Conservation (phyloP, 2,888 invertebrate species). For the Xestia rhomboidea region DNA sequence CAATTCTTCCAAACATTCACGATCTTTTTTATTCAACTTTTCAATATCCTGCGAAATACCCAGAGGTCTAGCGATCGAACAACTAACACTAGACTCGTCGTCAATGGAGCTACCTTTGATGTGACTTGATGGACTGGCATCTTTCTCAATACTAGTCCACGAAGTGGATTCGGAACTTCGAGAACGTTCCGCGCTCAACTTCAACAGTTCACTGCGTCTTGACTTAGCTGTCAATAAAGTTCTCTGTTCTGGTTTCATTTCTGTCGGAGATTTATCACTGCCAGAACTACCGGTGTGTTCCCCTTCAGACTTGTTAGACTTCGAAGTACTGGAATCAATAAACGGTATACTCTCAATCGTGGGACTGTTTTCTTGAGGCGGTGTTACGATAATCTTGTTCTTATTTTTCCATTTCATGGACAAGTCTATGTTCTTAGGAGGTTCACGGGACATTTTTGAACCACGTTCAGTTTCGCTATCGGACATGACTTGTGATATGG, state of each 20-base stretch:
- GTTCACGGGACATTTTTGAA: conserved; percentile 72
- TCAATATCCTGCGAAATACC: conserved; percentile 94
- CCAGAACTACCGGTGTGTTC: conserved; percentile 87
- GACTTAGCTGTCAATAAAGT: conserved; percentile 87
- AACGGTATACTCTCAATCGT: conserved; percentile 89
- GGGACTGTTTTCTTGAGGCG: conserved; percentile 91
- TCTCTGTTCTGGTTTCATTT: conserved; percentile 81
- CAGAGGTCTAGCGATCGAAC: conserved; percentile 94
- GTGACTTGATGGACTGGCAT: conserved; percentile 91
- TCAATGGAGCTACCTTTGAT: conserved; percentile 93
- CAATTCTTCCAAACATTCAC: conserved; percentile 91
- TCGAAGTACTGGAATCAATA: conserved; percentile 85
- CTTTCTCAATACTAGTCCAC: conserved; percentile 95
- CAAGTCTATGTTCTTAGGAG: conserved; percentile 80
- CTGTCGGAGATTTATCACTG: conserved; percentile 87
- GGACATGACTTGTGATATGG: conserved; percentile 82
- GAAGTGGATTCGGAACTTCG: conserved; percentile 95
- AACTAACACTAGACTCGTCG: conserved; percentile 94
- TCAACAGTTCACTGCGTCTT: conserved; percentile 90
- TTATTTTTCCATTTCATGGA: conserved; percentile 88
- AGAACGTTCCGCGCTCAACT: conserved; percentile 94
- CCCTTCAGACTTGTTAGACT: conserved; percentile 85
- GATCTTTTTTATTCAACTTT: conserved; percentile 92
- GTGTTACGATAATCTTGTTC: conserved; percentile 91
- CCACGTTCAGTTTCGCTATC: conserved; percentile 87